Evolutionary conservation across 2,797 vertebrate species (phyloP), one percentile per base, ranked within the genome.

Genomic region (Phrynocephalus guinanensis): DNA sequence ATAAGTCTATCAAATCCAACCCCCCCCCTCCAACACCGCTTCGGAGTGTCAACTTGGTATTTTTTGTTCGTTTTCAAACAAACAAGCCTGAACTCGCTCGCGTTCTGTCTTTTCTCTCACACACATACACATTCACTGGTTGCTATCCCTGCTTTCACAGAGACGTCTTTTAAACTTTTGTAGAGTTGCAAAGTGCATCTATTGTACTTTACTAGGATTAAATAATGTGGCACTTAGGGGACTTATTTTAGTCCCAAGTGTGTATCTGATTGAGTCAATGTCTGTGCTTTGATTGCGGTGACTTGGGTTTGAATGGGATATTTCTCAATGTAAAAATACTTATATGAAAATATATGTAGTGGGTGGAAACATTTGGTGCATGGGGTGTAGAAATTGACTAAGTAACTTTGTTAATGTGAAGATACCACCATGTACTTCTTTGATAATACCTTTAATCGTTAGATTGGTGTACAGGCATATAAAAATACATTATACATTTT

Each of bases 401-500:
- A 68, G 68, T 52, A 82, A 20, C 18, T 10, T 28, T 60, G 16
- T 72, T 52, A 67, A 85, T 10, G 50, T 7, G 26, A 26, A 77
- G 16, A 73, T 38, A 76, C 8, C 44, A 82, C 70, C 16, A 73
- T 33, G 72, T 24, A 71, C 18, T 71, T 67, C 11, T 87, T 89
- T 87, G 73, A 56, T 33, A 85, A 76, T 87, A 44, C 60, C 60
- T 63, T 63, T 63, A 63, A 63, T 63, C 10, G 3, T 15, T 63
- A 63, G 79, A 86, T 87, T 88, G 84, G 15, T 86, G 92, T 87
- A 82, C 80, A 73, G 60, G 85, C 38, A 87, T 86, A 85, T 82
- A 91, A 92, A 92, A 89, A 86, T 85, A 90, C 7, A 71, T 86
- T 52, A 90, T 33, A 78, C 79, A 91, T 87, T 88, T 93, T 91